Evolutionary conservation across 2,113 vertebrate species (phyloP).

Genomic region (Labeo catla): DNA sequence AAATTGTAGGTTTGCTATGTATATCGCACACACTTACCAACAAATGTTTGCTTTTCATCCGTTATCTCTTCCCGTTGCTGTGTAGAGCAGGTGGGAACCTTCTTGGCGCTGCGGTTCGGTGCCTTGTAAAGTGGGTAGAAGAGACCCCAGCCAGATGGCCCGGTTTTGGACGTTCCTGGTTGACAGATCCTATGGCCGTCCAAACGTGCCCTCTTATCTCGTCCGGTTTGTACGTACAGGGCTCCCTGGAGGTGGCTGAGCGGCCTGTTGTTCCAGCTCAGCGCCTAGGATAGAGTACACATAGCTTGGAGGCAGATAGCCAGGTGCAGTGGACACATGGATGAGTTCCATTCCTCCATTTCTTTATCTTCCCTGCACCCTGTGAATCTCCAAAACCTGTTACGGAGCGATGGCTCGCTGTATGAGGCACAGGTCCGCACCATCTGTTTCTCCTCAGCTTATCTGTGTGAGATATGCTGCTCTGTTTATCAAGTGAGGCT

Average conservation of each 20-base stretch:
- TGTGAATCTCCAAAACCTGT: constrained; percentile 39
- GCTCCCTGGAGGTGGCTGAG: constrained; percentile 36
- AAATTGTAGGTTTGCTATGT: constrained; percentile 21
- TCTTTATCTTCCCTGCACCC: constrained; percentile 23
- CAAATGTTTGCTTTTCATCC: constrained; percentile 13
- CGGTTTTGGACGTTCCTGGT: constrained; percentile 64
- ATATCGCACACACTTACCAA: constrained; percentile 14
- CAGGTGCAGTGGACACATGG: constrained; percentile 43
- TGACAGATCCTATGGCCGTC: constrained; percentile 58
- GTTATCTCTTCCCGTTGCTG: constrained; percentile 56
- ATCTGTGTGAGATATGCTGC: constrained; percentile 42
- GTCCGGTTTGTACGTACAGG: constrained; percentile 57
- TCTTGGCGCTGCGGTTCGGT: constrained; percentile 65
- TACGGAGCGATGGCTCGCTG: constrained; percentile 27
- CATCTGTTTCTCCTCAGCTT: constrained; percentile 49
- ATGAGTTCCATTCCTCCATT: constrained; percentile 38
- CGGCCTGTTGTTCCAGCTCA: constrained; percentile 61
- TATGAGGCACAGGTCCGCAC: constrained; percentile 35
- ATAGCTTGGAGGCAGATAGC: constrained; percentile 42
- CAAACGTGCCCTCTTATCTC: constrained; percentile 69
- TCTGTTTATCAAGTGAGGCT: constrained; percentile 30
- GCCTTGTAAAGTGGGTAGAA: constrained; percentile 67
- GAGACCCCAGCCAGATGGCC: constrained; percentile 70
- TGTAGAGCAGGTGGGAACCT: constrained; percentile 59
- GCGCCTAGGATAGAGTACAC: constrained; percentile 45